phyloP scores from a whole-genome alignment of 2,888 invertebrate genomes.

The Agonum fuliginosum region DNA sequence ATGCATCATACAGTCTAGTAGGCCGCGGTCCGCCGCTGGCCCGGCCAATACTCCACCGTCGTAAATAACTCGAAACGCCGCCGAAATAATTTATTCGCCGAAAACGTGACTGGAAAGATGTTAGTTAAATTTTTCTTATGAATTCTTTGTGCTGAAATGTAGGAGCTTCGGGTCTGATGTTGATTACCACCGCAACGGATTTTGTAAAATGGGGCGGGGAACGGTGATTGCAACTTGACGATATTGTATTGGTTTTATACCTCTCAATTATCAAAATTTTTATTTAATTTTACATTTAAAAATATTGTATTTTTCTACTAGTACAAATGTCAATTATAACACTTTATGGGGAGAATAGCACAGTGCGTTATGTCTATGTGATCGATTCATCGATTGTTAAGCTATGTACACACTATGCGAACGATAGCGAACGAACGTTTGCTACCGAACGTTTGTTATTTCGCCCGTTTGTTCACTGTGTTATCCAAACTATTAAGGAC shows the following conservation, averaged over 20 bases:
- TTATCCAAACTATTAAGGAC: too few species aligned
- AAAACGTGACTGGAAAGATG: slow-evolving; percentile 53
- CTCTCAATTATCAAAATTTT: neutral
- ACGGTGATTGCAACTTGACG: neutral
- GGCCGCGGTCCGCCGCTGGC: neutral
- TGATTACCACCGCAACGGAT: slow-evolving; percentile 27
- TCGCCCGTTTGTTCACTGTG: too few species aligned
- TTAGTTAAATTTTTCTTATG: slow-evolving; percentile 58
- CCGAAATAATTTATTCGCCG: slow-evolving; percentile 53
- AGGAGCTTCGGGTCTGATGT: slow-evolving; percentile 16
- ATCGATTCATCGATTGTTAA: too few species aligned
- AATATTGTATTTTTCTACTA: too few species aligned
- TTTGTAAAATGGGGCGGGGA: neutral
- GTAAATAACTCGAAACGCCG: slow-evolving; percentile 50
- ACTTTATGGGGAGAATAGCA: too few species aligned
- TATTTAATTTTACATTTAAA: too few species aligned
- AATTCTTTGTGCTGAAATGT: slow-evolving; percentile 54
- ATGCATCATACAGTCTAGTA: slow-evolving; percentile 46
- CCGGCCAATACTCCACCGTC: slow-evolving; percentile 46
- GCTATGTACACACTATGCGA: too few species aligned
- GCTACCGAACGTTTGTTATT: too few species aligned
- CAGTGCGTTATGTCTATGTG: too few species aligned
- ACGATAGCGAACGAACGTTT: too few species aligned
- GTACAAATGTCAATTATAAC: too few species aligned
- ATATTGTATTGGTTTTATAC: neutral